Base-by-base conservation (phyloP, 1,140 invertebrate genomes). In the Acromyrmex echinatior region DNA sequence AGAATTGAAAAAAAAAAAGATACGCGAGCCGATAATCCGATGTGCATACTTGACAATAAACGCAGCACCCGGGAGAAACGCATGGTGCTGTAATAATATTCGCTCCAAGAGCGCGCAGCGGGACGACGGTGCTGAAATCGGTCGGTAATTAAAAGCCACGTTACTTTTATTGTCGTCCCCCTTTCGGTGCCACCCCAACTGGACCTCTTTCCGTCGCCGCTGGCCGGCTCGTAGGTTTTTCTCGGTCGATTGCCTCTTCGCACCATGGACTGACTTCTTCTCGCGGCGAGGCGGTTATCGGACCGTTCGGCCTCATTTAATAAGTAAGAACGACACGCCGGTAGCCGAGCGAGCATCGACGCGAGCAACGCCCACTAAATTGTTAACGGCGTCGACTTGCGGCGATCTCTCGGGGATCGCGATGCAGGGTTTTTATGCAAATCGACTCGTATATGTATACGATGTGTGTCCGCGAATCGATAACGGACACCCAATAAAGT, bases 391-490 rank as follows among this genome's bases (percentile, higher is more conserved):
- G 77, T n/a, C 58, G 51, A 31, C 39, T 70, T 74, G 21, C 79
- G 68, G 16, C 78, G 84, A 84, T 88, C 71, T 78, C 56, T 58
- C 77, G 73, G 66, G 51, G 58, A 60, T 85, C 87, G 79, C 78
- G 31, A 78, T 74, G 84, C 84, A 91, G 87, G 86, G 88, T 88
- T 89, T 70, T 89, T 88, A 91, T 91, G 90, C 90, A 91, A 91
- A 91, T 91, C 62, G 39, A 51, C 21, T 14, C 18, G 60, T 63
- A 39, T 62, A 45, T 45, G 39, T 45, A 58, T 9, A 16, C 62
- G 49, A n/a, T n/a, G 25, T 31, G 63, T 62, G 56, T 68, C 53
- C 45, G 70, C 51, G 58, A 86, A 84, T 90, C 89, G 87, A 91
- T 86, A 88, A 85, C 89, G 73, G 12, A 31, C 35, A 58, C 68